Base-by-base conservation (phyloP, 2,888 invertebrate genomes). In the Cephus rjabovi region DNA sequence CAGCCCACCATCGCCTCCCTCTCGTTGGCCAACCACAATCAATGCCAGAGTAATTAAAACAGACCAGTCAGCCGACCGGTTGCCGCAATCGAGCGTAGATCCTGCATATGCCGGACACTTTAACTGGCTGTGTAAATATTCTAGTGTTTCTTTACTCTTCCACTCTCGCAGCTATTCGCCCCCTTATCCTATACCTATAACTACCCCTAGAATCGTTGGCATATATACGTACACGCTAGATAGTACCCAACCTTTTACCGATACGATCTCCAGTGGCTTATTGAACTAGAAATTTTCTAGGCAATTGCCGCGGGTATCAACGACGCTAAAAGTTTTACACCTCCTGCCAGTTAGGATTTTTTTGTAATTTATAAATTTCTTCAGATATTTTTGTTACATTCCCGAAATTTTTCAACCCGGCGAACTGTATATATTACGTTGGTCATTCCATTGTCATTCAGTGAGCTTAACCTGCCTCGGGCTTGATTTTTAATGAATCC, bases 1-100 rank as follows among this genome's bases (percentile, higher is more conserved):
- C 23, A 56, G 56, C 9, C 31, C 31, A 6, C 71, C 12, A 15
- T 71, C 71, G 30, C 4, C 37, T 77, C 71, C 74, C 80, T 77
- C 78, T 56, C 70, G 76, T 78, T 77, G 73, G 79, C 76, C 77
- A 78, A 79, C 79, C 82, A 80, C 83, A 84, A 83, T 84, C 83
- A 82, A 83, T 82, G 83, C 81, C 77, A 80, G 79, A 79, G 83
- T 82, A 83, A 84, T 84, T 83, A 83, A 83, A 84, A 81, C 82
- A 76, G 82, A 79, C 80, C 73, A 76, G 80, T 77, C 80, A 76
- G 77, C 79, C 79, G 80, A 82, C 79, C 74, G 79, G 80, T 79
- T 77, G 79, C 82, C 80, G 81, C 81, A 82, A 82, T 83, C 81
- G 79, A 84, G 81, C 81, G 81, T 80, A 79, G 69, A 34, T 71